Evolutionary conservation across 37 sponge, comb jelly and placozoan genomes (phyloP).

Genomic region (Amphimedon queenslandica): DNA sequence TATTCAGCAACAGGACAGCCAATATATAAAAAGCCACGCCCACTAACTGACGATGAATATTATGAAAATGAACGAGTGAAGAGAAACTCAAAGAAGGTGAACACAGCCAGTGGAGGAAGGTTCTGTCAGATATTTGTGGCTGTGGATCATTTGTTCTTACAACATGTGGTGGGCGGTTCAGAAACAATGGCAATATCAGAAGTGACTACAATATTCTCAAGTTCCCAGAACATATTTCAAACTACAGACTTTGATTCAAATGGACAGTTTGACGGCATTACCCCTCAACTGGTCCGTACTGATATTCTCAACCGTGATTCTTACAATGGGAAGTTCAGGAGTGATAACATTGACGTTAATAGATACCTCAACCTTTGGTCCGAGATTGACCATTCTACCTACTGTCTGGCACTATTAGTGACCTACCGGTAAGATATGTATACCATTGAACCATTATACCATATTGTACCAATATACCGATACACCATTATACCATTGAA

Average conservation of each 20-base stretch:
- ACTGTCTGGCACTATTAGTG: constrained; percentile 59
- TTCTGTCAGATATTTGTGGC: constrained; percentile 66
- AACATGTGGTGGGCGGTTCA: constrained; percentile 23
- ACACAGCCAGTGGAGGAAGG: background rate
- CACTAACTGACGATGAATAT: background rate
- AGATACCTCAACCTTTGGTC: constrained; percentile 27
- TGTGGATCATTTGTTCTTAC: constrained; percentile 64
- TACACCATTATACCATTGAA: no score
- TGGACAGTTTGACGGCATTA: constrained; percentile 15
- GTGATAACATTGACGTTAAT: constrained; percentile 9
- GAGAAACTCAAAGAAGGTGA: background rate
- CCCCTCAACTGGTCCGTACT: background rate
- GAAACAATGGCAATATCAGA: constrained; percentile 42
- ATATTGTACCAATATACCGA: background rate
- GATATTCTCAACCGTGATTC: background rate
- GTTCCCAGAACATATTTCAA: constrained; percentile 23
- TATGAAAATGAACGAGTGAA: background rate
- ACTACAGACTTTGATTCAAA: constrained; percentile 40
- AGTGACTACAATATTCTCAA: constrained; percentile 24
- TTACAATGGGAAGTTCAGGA: background rate
- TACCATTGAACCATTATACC: background rate
- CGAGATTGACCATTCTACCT: constrained; percentile 36
- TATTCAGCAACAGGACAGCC: constrained; percentile 35
- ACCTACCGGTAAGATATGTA: constrained; percentile 17
- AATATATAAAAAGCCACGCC: no score